Conservation (phyloP, 2,113 vertebrate species). For the Parus major region DNA sequence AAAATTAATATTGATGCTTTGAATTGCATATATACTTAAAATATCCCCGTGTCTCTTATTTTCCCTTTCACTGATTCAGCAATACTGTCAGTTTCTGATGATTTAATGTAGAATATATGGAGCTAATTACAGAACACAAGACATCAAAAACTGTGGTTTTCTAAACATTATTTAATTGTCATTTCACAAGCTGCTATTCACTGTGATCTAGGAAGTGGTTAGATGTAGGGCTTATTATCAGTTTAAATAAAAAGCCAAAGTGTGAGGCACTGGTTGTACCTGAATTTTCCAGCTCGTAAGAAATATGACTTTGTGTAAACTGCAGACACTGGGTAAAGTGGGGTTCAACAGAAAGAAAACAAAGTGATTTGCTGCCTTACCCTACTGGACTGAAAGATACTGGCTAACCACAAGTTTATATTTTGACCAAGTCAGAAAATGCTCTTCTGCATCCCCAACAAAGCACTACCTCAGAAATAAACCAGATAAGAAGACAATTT, state of each 20-base stretch:
- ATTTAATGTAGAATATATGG: conserved; percentile 32
- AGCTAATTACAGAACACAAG: conserved; percentile 31
- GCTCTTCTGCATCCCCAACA: not conserved
- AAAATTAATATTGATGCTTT: not conserved
- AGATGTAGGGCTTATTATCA: not conserved
- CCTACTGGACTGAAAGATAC: not conserved
- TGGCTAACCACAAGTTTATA: not conserved
- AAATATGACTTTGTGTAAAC: not conserved
- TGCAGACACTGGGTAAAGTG: not conserved
- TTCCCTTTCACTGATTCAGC: not conserved
- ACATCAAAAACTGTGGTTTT: conserved; percentile 52
- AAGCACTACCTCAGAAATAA: not conserved
- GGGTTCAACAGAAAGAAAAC: not conserved
- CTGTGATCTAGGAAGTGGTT: conserved; percentile 46
- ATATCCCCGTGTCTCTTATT: not conserved
- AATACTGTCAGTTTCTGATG: not conserved
- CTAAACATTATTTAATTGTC: not conserved
- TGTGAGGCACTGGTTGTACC: not conserved
- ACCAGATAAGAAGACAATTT: not conserved
- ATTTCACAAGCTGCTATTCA: conserved; percentile 10
- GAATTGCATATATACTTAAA: not conserved
- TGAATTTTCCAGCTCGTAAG: not conserved
- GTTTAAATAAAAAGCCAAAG: not conserved
- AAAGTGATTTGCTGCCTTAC: not conserved
- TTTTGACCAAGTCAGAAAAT: not conserved